Conservation (phyloP, 1,140 invertebrate species). For the Bombus terrestris region DNA sequence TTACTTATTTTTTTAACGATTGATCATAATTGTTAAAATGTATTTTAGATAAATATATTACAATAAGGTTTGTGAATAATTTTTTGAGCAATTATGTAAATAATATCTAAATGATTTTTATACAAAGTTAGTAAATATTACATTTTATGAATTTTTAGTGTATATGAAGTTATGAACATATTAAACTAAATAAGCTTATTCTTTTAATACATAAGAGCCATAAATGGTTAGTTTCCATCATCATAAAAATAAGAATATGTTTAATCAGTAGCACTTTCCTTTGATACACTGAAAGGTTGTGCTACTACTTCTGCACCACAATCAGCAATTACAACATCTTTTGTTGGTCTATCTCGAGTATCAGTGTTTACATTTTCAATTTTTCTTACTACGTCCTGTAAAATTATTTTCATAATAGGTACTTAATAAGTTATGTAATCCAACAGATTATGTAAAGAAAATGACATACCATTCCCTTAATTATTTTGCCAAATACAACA, state of each 20-base stretch:
- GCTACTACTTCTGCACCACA: slow-evolving; percentile 86
- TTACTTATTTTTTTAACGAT: no score
- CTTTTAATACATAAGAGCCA: not conserved
- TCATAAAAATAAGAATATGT: slow-evolving; percentile 31
- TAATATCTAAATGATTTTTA: not conserved
- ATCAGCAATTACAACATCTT: slow-evolving; percentile 91
- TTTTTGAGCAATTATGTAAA: not conserved
- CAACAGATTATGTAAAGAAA: not conserved
- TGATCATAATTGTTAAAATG: not conserved
- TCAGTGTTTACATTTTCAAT: slow-evolving; percentile 92
- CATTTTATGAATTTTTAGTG: not conserved
- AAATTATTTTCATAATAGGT: slow-evolving; percentile 55
- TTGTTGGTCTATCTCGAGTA: slow-evolving; percentile 89
- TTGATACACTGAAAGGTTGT: slow-evolving; percentile 91
- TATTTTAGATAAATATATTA: not conserved
- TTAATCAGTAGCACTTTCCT: slow-evolving; percentile 90
- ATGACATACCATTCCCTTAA: slow-evolving; percentile 92
- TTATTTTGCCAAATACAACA: slow-evolving; percentile 98
- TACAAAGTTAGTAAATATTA: not conserved
- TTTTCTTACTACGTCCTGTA: slow-evolving; percentile 91
- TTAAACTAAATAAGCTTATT: not conserved
- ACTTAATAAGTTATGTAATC: not conserved
- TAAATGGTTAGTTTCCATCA: not conserved
- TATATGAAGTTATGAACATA: slow-evolving; percentile 7
- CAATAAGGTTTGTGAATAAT: not conserved